A percentile compares a stretch with the other conserved stretches of the same genome.
Evolutionary conservation across 2,888 invertebrate genomes (phyloP).

Genomic region (Marronus borbonicus): DNA sequence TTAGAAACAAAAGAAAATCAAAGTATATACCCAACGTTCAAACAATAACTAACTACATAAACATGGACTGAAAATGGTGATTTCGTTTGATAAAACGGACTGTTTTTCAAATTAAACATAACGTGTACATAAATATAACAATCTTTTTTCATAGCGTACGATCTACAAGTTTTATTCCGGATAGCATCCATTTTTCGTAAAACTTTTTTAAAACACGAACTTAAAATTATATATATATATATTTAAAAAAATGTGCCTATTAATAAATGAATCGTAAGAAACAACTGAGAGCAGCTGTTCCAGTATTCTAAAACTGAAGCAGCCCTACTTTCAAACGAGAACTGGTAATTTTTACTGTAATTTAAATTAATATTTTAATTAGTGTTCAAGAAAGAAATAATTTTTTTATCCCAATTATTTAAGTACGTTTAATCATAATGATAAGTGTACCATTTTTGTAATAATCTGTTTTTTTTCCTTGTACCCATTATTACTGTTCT

Average conservation of each 20-base stretch:
- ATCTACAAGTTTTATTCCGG: constrained; percentile 6
- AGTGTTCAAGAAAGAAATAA: constrained; percentile 9
- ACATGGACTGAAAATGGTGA: constrained; percentile 1
- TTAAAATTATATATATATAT: constrained; percentile 41
- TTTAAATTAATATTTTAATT: constrained; percentile 13
- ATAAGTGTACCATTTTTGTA: constrained; percentile 35
- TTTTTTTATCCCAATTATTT: constrained; percentile 7
- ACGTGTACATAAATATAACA: constrained; percentile 3
- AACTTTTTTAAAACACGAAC: constrained; percentile 47
- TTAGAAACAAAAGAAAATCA: constrained; percentile 22
- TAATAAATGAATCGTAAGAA: constrained; percentile 33
- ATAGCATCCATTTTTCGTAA: constrained; percentile 32
- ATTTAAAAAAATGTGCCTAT: constrained; percentile 53
- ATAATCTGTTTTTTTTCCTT: not conserved
- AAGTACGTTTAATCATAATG: not conserved
- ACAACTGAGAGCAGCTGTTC: constrained; percentile 37
- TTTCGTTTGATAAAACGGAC: not conserved
- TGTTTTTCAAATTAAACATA: not conserved
- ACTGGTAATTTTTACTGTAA: constrained; percentile 41
- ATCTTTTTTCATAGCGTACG: constrained; percentile 4
- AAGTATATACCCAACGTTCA: constrained; percentile 23
- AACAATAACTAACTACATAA: constrained; percentile 3
- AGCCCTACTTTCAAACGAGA: constrained; percentile 25
- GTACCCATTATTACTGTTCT: no score
- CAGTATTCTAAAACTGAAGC: constrained; percentile 1